Base-by-base conservation (phyloP, 2,113 vertebrate species). In the Blennius ocellaris region DNA sequence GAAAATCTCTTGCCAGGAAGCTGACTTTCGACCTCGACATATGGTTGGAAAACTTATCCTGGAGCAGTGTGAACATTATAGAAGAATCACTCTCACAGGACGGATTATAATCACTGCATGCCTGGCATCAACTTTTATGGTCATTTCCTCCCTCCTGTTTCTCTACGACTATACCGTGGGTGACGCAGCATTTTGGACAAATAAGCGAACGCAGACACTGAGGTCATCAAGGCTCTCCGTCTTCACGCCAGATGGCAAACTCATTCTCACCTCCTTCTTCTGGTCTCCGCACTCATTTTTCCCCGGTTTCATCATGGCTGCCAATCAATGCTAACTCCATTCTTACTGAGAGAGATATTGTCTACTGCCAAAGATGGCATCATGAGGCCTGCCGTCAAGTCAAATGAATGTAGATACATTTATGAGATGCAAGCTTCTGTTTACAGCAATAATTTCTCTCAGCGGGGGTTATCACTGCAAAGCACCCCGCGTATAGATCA, bases 361-460 rank as follows among this genome's bases (percentile, higher is more conserved):
- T 74, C 73, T 67, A 39, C 73, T 74, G 81, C 59, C 73, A 73
- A 64, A 51, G 72, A 80, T 47, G 62, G 67, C 81, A 62, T 67
- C 15, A 14, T 47, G 65, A 84, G 65, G 76, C 73, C 69, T 8
- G 14, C 73, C 61, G 72, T 80, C 81, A 69, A 86, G 71, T 85
- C 81, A 87, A 89, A 89, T 82, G 73, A 88, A 90, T 92, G 90
- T 84, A 92, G 90, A 92, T 92, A 80, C 85, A 84, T 90, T 90
- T 80, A 91, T 86, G 88, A 92, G 90, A 91, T 88, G 86, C 84
- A 79, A 78, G 88, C 71, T 74, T 86, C 79, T 88, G 86, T 91
- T 90, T 90, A 89, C 83, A 61, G 79, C 84, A 73, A 87, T 90
- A 78, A 90, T 90, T 90, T 80, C 79, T 73, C 87, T 78, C 87